These are phyloP conservation scores for Tetranychus urticae DNA, from an alignment of 1,140 invertebrate species.

Conservation along the genomic window DNA sequence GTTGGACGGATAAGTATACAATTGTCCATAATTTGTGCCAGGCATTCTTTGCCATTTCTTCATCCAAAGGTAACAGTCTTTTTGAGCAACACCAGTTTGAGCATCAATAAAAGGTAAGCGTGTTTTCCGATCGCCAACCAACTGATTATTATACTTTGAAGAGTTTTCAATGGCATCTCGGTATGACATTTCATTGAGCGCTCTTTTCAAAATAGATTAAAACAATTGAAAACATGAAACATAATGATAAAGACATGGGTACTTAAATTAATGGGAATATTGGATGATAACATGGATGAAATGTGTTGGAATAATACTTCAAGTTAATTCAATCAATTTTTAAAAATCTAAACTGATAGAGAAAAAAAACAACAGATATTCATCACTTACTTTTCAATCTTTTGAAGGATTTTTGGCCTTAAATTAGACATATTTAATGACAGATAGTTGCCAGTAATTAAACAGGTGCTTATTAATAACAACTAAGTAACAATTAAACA, in stretches of 20 bases:
- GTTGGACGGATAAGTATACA: slow-evolving; percentile 50
- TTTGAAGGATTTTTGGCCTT: neutral
- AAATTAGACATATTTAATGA: neutral
- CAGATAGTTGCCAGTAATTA: no score
- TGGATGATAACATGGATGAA: no score
- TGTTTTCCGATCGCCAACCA: slow-evolving; percentile 71
- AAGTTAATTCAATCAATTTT: no score
- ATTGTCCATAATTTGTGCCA: slow-evolving; percentile 60
- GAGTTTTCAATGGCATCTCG: slow-evolving; percentile 80
- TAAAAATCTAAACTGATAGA: no score
- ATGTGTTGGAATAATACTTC: no score
- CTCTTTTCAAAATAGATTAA: neutral
- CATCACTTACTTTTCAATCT: neutral
- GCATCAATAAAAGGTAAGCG: slow-evolving; percentile 85
- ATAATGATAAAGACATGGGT: no score
- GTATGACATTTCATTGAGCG: slow-evolving; percentile 60
- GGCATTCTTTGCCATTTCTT: slow-evolving; percentile 62
- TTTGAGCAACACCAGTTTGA: slow-evolving; percentile 34
- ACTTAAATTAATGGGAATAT: no score
- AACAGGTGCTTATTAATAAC: no score
- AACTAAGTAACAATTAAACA: no score
- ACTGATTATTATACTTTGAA: slow-evolving; percentile 39
- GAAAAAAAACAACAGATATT: no score
- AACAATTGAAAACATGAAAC: neutral
- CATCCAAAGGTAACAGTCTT: slow-evolving; percentile 69